Conservation (phyloP, 2,113 vertebrate genomes). For the Chamaetylas fuelleborni region DNA sequence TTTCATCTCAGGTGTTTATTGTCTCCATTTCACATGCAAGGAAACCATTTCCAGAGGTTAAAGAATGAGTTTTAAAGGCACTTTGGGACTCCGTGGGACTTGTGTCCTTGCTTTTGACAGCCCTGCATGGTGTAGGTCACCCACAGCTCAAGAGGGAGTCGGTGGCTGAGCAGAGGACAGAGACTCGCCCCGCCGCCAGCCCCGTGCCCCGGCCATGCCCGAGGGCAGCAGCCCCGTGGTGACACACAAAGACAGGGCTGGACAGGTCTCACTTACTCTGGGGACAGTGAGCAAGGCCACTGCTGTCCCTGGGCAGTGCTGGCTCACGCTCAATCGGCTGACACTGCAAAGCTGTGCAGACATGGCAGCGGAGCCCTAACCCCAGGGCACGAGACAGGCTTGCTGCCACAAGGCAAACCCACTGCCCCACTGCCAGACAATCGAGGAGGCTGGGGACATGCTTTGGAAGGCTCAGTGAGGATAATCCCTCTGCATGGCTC, state of each 20-base stretch:
- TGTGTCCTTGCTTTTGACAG: background rate
- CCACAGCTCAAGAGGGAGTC: background rate
- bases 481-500: background rate
- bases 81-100: background rate
- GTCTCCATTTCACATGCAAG: constrained; percentile 23
- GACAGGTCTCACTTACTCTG: accelerated
- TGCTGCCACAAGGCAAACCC: background rate
- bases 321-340: accelerated
- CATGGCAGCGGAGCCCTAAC: accelerated
- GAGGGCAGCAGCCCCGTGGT: background rate
- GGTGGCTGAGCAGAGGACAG: background rate
- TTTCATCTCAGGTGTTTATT: constrained; percentile 26
- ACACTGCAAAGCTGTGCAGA: background rate
- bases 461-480: background rate
- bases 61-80: background rate
- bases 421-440: accelerated
- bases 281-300: accelerated
- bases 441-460: accelerated
- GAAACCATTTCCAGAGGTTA: background rate
- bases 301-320: accelerated
- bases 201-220: accelerated
- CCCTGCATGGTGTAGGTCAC: background rate
- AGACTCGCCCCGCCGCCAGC: accelerated
- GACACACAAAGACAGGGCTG: background rate
- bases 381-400: background rate